A percentile compares a stretch with the other conserved stretches of the same genome.
Evolutionary conservation across 2,888 invertebrate species (phyloP).

Genomic region (Lepetodrilus schrolli): DNA sequence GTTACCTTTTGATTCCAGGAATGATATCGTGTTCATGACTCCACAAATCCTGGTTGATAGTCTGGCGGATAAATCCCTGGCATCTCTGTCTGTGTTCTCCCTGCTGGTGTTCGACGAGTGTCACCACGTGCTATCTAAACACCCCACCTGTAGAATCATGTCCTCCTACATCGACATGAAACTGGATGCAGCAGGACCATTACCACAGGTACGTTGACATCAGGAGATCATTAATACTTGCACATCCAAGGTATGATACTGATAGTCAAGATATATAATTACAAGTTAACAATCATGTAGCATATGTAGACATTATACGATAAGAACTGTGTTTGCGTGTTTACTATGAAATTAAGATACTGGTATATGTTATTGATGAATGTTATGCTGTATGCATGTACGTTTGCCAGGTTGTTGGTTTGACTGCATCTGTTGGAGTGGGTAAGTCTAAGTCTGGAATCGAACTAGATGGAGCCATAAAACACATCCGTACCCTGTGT

Average conservation of each 20-base stretch:
- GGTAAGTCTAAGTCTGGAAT: neutral
- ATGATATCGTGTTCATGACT: neutral
- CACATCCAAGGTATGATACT: neutral
- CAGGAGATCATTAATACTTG: neutral
- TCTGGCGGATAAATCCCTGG: neutral
- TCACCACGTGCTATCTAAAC: neutral
- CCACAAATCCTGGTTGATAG: conserved; percentile 2
- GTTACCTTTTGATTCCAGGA: neutral
- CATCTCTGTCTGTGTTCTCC: neutral
- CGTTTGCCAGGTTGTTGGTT: neutral
- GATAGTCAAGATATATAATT: neutral
- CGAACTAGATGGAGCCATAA: neutral
- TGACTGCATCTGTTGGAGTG: neutral
- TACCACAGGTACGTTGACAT: conserved; percentile 4
- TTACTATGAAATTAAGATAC: too few species aligned
- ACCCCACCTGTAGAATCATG: neutral
- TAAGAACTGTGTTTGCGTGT: too few species aligned
- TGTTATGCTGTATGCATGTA: too few species aligned
- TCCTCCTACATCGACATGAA: neutral
- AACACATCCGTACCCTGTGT: neutral
- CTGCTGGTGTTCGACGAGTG: conserved; percentile 7
- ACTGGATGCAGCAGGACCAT: neutral
- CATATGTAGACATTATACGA: too few species aligned
- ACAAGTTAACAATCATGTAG: neutral
- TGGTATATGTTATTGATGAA: too few species aligned